Conservation (phyloP, 2,888 invertebrate genomes). For the Macaria notata region DNA sequence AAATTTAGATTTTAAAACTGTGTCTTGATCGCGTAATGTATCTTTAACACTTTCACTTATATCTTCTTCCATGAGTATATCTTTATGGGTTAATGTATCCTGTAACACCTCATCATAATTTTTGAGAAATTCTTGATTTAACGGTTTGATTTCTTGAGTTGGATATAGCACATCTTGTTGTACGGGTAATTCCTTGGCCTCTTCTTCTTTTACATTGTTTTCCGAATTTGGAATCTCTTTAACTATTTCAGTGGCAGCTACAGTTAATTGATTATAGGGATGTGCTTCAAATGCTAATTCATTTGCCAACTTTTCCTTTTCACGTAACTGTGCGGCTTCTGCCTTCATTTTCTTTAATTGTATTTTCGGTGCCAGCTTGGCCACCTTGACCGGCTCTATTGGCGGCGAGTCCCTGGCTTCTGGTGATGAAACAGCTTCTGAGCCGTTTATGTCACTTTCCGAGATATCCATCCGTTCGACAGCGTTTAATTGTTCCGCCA, state of each 20-base stretch:
- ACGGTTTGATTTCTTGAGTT: constrained; percentile 61
- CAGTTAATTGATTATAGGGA: constrained; percentile 8
- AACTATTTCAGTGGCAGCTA: constrained; percentile 27
- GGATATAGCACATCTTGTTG: constrained; percentile 55
- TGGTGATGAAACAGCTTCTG: constrained; percentile 62
- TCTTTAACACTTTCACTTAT: constrained; percentile 3
- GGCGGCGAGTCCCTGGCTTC: constrained; percentile 69
- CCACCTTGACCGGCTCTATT: constrained; percentile 79
- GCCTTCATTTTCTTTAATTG: constrained; percentile 79
- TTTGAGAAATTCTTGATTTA: constrained; percentile 39
- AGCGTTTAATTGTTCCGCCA: constrained; percentile 75
- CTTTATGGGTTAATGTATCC: constrained; percentile 17
- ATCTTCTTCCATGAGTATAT: constrained; percentile 9
- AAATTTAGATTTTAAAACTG: constrained; percentile 5
- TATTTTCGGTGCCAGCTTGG: constrained; percentile 78
- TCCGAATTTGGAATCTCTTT: constrained; percentile 26
- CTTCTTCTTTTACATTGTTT: constrained; percentile 28
- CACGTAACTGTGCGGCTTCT: constrained; percentile 64
- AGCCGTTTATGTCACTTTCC: constrained; percentile 68
- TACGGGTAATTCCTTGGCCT: constrained; percentile 13
- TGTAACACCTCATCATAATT: constrained; percentile 9
- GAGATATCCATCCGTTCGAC: constrained; percentile 70
- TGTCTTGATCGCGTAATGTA: constrained; percentile 2
- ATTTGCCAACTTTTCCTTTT: constrained; percentile 48
- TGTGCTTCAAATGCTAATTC: constrained; percentile 26